Evolutionary conservation across 2,797 vertebrate species (phyloP), one percentile per base, ranked within the genome.

Genomic region (Synanceia verrucosa): DNA sequence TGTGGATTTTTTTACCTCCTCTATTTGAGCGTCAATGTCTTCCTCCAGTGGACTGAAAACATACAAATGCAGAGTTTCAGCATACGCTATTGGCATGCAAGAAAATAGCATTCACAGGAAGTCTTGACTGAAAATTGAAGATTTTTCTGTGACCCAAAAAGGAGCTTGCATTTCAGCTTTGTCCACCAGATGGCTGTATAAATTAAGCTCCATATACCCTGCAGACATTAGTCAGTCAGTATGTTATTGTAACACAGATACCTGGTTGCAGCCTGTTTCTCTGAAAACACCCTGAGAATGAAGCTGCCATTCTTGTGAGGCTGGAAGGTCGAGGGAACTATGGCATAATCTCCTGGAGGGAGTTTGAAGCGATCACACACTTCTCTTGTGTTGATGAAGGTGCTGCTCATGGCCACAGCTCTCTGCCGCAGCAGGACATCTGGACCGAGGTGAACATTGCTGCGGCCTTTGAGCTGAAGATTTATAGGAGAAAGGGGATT

Each of bases 381-480:
- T 73, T 94, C 94, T 0, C 94, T 86, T 2, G 73, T 65, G 85
- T 95, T 93, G 69, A 92, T 82, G 78, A 94, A 95, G 44, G 3
- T 82, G 70, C 78, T 88, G 73, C 88, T 82, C 74, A 61, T 84
- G 34, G 92, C 94, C 48, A 94, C 88, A 0, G 90, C 37, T 14
- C 4, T 80, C 79, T 93, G 89, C 18, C 78, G 86, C 86, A 94
- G 85, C 71, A 95, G 73, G 19, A 92, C 63, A 0, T 94, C 92
- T 0, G 93, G 91, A 4, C 93, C 92, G 5, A 99, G 92, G 75
- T 94, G 96, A 73, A 97, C 64, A 41, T 94, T 95, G 3, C 85
- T 95, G 81, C 89, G 83, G 6, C 96, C 95, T 83, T 91, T 93
- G 68, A 77, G 85, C 94, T 95, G 61, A 51, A 52, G 12, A 65